Base-by-base conservation (phyloP, 2,113 vertebrate genomes). In the Gadus macrocephalus region DNA sequence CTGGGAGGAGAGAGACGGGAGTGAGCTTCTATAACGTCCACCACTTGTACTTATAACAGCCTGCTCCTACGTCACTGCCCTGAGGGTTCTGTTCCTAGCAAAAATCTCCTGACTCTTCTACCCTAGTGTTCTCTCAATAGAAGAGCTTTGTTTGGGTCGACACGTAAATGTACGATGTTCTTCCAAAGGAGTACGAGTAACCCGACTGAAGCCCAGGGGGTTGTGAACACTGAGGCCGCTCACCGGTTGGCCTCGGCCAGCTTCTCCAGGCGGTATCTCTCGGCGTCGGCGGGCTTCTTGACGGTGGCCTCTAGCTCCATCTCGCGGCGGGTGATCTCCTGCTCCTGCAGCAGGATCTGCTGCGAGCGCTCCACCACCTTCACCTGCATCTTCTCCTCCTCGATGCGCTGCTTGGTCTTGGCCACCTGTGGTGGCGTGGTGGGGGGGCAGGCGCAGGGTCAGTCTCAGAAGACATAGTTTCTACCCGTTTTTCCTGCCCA, bases 341-440 rank as follows among this genome's bases (percentile, higher is more conserved):
- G 95, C 72, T 95, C 95, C 90, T 96, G 95, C 69, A 97, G 90
- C 3, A 87, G 87, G 79, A 96, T 95, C 93, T 97, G 95, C 91
- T 97, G 95, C 1, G 91, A 69, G 0, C 95, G 91, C 84, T 97
- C 95, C 84, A 97, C 94, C 80, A 97, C 95, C 86, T 94, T 89
- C 62, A 97, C 86, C 88, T 97, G 95, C 84, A 96, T 95, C 70
- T 89, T 93, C 89, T 97, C 94, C 75, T 96, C 95, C 88, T 97
- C 95, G 0, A 97, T 97, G 73, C 90, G 91, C 89, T 97, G 95
- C 90, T 97, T 96, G 0, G 95, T 97, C 88, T 96, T 96, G 64
- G 95, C 95, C 83, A 97, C 95, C 95, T 97, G 63, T n/a, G 1
- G 42, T 3, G 2, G 12, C 42, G 12, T 14, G 8, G 12, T 49